These are phyloP conservation scores for Acleris holmiana DNA, from an alignment of 2,888 invertebrate species.

Conservation along the genomic window DNA sequence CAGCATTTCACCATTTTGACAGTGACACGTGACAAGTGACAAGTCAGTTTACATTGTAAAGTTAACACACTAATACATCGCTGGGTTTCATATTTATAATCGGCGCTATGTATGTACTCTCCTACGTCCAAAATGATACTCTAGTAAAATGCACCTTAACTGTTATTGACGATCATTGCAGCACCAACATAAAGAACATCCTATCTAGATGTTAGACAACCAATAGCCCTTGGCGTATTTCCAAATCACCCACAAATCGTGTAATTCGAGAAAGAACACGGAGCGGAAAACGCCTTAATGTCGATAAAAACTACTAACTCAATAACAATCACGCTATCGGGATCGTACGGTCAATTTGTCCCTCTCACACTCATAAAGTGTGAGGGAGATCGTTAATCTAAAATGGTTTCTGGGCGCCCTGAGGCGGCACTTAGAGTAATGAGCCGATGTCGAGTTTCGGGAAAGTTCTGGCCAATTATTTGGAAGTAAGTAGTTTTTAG, in stretches of 20 bases:
- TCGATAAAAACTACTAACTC: constrained; percentile 23
- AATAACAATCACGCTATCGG: constrained; percentile 27
- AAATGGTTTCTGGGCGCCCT: constrained; percentile 15
- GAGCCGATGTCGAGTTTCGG: constrained; percentile 10
- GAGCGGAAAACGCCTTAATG: constrained; percentile 6
- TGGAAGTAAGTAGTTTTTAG: no score
- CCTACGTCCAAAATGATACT: no score
- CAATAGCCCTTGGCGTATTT: constrained; percentile 12
- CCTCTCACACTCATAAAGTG: constrained; percentile 25
- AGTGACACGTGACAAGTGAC: no score
- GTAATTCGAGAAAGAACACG: constrained; percentile 16
- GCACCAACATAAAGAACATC: background rate
- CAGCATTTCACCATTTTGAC: no score
- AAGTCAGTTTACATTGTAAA: no score
- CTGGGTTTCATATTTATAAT: no score
- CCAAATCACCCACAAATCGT: constrained; percentile 22
- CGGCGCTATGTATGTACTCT: no score
- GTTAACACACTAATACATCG: no score
- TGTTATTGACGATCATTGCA: no score
- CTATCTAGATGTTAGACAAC: constrained; percentile 5
- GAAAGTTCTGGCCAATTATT: constrained; percentile 11
- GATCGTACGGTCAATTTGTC: constrained; percentile 28
- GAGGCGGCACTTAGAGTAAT: constrained; percentile 15
- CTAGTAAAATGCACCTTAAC: no score
- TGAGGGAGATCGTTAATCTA: constrained; percentile 18